Evolutionary conservation across 2,797 vertebrate species (phyloP).

Genomic region (Pantherophis alleghaniensis): DNA sequence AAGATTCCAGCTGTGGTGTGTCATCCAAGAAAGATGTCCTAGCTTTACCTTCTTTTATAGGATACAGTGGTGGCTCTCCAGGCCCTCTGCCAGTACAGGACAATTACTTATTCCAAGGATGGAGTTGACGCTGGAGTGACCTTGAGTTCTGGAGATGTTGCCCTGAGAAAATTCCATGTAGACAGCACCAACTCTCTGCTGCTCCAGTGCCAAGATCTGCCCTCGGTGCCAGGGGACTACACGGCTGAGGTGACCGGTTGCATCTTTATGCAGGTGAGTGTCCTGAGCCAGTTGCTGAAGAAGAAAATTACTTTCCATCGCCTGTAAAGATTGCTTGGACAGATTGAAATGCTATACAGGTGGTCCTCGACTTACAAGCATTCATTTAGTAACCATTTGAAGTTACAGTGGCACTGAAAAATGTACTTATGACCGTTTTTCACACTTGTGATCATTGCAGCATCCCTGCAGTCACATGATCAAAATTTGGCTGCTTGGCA

Average conservation of each 20-base stretch:
- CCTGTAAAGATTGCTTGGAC: background rate
- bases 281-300: background rate
- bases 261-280: conserved; percentile 60
- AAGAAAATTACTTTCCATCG: background rate
- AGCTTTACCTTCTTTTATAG: conserved; percentile 25
- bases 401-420: background rate
- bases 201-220: conserved; percentile 52
- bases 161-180: conserved; percentile 48
- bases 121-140: conserved; percentile 19
- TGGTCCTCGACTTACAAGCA: background rate
- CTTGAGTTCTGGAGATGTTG: conserved; percentile 4
- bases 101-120: conserved; percentile 38
- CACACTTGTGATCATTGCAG: background rate
- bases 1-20: background rate
- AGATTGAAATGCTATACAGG: background rate
- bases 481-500: background rate
- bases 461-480: accelerated
- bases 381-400: background rate
- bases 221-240: conserved; percentile 58
- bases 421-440: background rate
- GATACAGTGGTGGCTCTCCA: conserved; percentile 66
- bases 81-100: conserved; percentile 49
- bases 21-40: background rate
- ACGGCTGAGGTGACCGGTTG: conserved; percentile 15
- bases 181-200: conserved; percentile 53